Conservation (phyloP, 1,140 invertebrate genomes). For the Pachypeltis micranthus region DNA sequence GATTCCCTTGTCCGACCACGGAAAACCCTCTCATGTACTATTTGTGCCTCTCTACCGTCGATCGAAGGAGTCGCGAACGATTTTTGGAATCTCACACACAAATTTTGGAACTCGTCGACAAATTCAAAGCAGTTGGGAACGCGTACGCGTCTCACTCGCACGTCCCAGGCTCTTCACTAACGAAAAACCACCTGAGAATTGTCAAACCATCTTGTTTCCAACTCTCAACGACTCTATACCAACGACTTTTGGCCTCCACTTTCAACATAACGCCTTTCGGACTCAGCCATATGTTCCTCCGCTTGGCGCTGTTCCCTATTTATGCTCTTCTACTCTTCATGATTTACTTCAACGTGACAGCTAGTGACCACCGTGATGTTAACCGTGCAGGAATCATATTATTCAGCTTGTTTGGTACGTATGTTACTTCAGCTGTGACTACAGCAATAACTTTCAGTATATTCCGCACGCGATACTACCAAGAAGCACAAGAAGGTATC, state of each 20-base stretch:
- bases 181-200: conserved; percentile 28
- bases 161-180: not conserved
- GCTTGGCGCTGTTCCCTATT: conserved; percentile 61
- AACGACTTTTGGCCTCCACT: conserved; percentile 58
- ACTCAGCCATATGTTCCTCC: conserved; percentile 55
- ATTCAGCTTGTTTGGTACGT: conserved; percentile 62
- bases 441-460: conserved; percentile 65
- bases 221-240: conserved; percentile 59
- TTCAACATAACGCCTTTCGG: conserved; percentile 63
- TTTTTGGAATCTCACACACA: conserved; percentile 88
- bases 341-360: conserved; percentile 61
- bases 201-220: conserved; percentile 55
- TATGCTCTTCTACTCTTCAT: conserved; percentile 66
- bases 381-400: conserved; percentile 63
- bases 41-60: conserved; percentile 81
- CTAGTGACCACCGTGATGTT: not conserved
- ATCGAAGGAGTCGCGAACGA: conserved; percentile 70
- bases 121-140: conserved; percentile 72
- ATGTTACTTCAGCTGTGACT: conserved; percentile 65
- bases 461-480: conserved; percentile 77
- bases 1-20: conserved; percentile 82
- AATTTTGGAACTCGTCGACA: conserved; percentile 79
- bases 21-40: conserved; percentile 92
- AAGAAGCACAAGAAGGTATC: conserved; percentile 73
- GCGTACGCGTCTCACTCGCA: conserved; percentile 40